Percentiles rank a stretch among this genome's conserved stretches.
Conservation (phyloP, 2,888 invertebrate species). For the Panorpa germanica region DNA sequence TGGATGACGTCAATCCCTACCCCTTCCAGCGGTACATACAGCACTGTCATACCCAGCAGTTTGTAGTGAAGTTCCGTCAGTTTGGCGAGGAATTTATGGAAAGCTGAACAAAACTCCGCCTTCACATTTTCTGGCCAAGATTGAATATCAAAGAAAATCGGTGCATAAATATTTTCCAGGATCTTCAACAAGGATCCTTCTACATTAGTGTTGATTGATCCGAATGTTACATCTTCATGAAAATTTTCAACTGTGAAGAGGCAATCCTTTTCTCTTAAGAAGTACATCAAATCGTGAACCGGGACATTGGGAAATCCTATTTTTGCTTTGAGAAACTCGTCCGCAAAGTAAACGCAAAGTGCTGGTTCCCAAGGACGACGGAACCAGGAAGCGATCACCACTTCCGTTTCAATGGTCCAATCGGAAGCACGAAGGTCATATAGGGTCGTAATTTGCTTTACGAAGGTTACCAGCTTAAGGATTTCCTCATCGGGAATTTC, state of each 20-base stretch:
- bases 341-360: slow-evolving; percentile 43
- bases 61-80: slow-evolving; percentile 72
- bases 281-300: slow-evolving; percentile 48
- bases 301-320: slow-evolving; percentile 38
- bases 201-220: slow-evolving; percentile 46
- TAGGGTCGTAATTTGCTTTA: slow-evolving; percentile 51
- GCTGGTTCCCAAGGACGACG: slow-evolving; percentile 31
- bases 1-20: slow-evolving; percentile 39
- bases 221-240: slow-evolving; percentile 48
- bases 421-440: slow-evolving; percentile 53
- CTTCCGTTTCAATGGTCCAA: slow-evolving; percentile 46
- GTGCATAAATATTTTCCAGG: slow-evolving; percentile 45
- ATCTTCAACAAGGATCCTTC: slow-evolving; percentile 44
- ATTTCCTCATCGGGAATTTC: no score
- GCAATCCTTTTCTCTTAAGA: slow-evolving; percentile 36
- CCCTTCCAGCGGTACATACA: slow-evolving; percentile 69
- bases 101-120: slow-evolving; percentile 54
- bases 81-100: slow-evolving; percentile 62
- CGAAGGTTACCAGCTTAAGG: slow-evolving; percentile 30
- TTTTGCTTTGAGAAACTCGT: slow-evolving; percentile 30
- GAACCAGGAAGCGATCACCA: slow-evolving; percentile 44
- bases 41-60: slow-evolving; percentile 63
- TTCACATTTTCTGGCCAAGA: slow-evolving; percentile 74
- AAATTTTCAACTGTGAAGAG: slow-evolving; percentile 45
- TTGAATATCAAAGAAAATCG: slow-evolving; percentile 50